Conservation (phyloP, 2,888 invertebrate species). For the Eumacrocentrus americanus region DNA sequence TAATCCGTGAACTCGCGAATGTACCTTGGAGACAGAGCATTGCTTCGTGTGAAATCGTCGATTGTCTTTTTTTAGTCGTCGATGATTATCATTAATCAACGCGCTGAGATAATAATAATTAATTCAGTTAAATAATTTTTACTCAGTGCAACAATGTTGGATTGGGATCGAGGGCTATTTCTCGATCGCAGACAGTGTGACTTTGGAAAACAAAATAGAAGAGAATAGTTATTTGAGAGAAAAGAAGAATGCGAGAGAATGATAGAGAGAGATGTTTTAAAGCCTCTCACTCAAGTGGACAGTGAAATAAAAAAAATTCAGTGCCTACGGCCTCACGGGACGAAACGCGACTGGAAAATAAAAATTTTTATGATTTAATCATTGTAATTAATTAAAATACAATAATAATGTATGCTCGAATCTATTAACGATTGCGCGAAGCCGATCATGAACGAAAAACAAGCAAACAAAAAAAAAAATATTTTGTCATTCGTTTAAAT, state of each 20-base stretch:
- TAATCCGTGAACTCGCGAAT: not conserved
- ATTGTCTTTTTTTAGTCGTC: constrained; percentile 13
- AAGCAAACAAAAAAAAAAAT: constrained; percentile 7
- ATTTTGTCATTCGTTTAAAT: constrained; percentile 16
- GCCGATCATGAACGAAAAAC: not conserved
- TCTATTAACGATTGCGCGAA: constrained; percentile 30
- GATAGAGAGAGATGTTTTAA: not conserved
- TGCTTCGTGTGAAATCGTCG: constrained; percentile 16
- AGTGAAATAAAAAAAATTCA: constrained; percentile 28
- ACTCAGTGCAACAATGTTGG: constrained; percentile 24
- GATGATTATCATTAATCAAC: not conserved
- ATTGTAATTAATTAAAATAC: constrained; percentile 18
- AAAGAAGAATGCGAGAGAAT: constrained; percentile 11
- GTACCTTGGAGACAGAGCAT: constrained; percentile 13
- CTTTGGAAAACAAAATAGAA: constrained; percentile 15
- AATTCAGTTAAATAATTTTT: constrained; percentile 23
- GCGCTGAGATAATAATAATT: constrained; percentile 5
- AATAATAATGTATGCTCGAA: constrained; percentile 9
- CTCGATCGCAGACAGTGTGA: constrained; percentile 16
- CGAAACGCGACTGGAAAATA: constrained; percentile 20
- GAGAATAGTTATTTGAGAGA: no score
- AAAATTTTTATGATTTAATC: constrained; percentile 22
- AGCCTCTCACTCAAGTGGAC: constrained; percentile 20
- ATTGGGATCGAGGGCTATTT: constrained; percentile 23
- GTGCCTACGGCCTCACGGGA: constrained; percentile 29